phyloP scores from a whole-genome alignment of 2,888 invertebrate species.

The Synergus japonicus region DNA sequence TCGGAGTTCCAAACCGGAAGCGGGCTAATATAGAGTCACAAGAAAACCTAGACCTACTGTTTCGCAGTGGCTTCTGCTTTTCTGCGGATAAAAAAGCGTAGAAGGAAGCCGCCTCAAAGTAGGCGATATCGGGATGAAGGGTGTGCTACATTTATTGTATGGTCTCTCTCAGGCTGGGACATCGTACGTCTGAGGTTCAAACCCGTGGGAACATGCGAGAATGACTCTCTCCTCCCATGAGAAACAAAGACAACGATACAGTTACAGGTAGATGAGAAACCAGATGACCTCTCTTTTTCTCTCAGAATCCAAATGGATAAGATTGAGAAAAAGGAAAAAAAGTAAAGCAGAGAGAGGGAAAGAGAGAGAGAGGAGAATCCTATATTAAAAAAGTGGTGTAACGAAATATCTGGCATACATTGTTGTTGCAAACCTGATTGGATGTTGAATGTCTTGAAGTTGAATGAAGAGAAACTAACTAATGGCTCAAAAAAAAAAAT shows the following conservation, averaged over 20 bases:
- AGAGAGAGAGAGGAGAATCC: not conserved
- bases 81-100: slow-evolving; percentile 52
- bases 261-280: slow-evolving; percentile 61
- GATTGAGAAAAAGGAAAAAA: not conserved
- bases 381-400: too few relatives aligned
- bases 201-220: slow-evolving; percentile 66
- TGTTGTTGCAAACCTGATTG: too few relatives aligned
- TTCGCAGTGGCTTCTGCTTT: slow-evolving; percentile 48
- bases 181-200: slow-evolving; percentile 65
- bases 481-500: too few relatives aligned
- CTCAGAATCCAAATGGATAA: not conserved
- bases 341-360: not conserved
- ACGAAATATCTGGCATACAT: too few relatives aligned
- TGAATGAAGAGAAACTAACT: too few relatives aligned
- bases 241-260: slow-evolving; percentile 48
- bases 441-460: too few relatives aligned
- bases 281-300: slow-evolving; percentile 3
- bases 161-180: slow-evolving; percentile 49
- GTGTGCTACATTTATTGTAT: slow-evolving; percentile 41
- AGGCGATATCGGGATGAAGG: slow-evolving; percentile 54
- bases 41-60: slow-evolving; percentile 17
- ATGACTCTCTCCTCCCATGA: slow-evolving; percentile 54
- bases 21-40: not conserved
- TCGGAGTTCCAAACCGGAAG: slow-evolving; percentile 26
- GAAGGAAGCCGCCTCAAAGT: slow-evolving; percentile 46